phyloP scores from a whole-genome alignment of 2,113 vertebrate genomes.

The Halcyon malimbica region DNA sequence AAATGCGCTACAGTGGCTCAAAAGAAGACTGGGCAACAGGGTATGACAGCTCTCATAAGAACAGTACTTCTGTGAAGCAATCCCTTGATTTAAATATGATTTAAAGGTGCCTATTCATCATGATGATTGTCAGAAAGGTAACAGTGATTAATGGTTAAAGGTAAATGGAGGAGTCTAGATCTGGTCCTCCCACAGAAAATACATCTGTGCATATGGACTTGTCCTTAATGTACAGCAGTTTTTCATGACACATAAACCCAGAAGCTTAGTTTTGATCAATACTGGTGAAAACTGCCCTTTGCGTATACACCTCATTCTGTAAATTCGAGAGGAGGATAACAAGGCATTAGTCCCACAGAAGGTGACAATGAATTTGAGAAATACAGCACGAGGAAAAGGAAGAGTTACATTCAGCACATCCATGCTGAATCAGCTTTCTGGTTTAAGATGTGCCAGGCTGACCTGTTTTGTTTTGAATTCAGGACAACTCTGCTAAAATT shows the following conservation, averaged over 20 bases:
- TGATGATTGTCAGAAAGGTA: not conserved
- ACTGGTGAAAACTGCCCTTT: not conserved
- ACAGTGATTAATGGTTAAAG: not conserved
- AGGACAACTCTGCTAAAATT: not conserved
- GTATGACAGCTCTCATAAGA: not conserved
- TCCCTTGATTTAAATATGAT: not conserved
- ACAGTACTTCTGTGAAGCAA: not conserved
- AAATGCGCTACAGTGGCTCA: not conserved
- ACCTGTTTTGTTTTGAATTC: not conserved
- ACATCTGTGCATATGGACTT: not conserved
- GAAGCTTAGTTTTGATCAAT: not conserved
- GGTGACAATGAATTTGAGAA: not conserved
- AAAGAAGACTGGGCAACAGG: not conserved
- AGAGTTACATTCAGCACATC: not conserved
- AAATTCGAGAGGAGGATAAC: not conserved
- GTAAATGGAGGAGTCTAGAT: not conserved
- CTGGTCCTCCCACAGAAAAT: not conserved
- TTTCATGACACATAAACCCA: not conserved
- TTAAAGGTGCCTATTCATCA: not conserved
- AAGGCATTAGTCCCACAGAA: not conserved
- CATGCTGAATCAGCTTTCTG: not conserved
- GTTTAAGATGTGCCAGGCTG: not conserved
- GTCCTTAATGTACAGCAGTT: not conserved
- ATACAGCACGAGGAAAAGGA: not conserved
- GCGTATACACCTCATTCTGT: not conserved